Percentiles rank a stretch among this genome's conserved stretches.
Evolutionary conservation across 2,888 invertebrate genomes (phyloP).

Genomic region (Tachina lurida): DNA sequence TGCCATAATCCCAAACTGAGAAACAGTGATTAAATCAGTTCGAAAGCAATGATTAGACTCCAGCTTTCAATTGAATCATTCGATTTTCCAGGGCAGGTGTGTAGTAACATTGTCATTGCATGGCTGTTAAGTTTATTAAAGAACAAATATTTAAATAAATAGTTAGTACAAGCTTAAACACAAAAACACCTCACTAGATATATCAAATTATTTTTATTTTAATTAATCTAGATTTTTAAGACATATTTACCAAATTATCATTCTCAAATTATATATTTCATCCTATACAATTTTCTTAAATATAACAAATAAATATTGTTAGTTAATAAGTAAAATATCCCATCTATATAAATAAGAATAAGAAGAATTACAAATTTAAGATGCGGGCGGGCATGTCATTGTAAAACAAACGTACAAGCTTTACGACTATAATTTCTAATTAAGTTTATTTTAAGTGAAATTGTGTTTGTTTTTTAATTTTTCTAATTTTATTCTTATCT

Average conservation of each 20-base stretch:
- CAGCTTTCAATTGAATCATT: background rate
- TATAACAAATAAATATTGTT: background rate
- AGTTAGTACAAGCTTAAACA: constrained; percentile 63
- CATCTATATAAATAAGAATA: background rate
- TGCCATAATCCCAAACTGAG: no score
- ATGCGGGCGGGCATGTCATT: background rate
- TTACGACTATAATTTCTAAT: constrained; percentile 45
- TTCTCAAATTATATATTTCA: constrained; percentile 9
- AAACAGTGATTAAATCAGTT: no score
- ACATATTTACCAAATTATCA: background rate
- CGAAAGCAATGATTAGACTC: background rate
- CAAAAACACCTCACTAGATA: constrained; percentile 62
- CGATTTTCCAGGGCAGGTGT: background rate
- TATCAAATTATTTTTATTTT: constrained; percentile 21
- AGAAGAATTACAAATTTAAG: background rate
- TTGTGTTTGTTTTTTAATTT: constrained; percentile 7
- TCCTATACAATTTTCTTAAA: background rate
- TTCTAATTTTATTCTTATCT: background rate
- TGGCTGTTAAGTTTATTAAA: constrained; percentile 58
- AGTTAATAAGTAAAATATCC: constrained; percentile 31
- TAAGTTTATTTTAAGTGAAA: constrained; percentile 32
- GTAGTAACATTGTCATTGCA: constrained; percentile 12
- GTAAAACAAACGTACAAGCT: constrained; percentile 13
- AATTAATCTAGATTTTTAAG: background rate
- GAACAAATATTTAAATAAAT: constrained; percentile 43